Conservation (phyloP, 2,888 invertebrate species). For the Camptogramma bilineatum region DNA sequence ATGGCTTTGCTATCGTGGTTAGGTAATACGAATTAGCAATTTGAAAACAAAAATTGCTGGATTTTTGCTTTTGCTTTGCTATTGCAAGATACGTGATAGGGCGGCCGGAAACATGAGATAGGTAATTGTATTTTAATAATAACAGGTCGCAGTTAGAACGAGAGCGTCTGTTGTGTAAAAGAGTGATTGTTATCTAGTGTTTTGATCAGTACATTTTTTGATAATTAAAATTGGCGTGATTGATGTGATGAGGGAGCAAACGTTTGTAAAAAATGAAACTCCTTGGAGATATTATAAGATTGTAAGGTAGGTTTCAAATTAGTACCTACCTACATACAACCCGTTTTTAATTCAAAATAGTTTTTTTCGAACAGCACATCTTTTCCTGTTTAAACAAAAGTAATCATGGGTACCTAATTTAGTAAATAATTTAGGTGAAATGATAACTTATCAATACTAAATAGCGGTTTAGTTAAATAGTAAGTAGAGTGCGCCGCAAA, state of each 20-base stretch:
- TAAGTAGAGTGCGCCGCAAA: no score
- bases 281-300: background rate
- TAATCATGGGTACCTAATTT: no score
- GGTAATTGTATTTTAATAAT: conserved; percentile 48
- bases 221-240: conserved; percentile 47
- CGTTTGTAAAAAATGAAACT: background rate
- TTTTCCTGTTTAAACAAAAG: no score
- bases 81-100: no score
- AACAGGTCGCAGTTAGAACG: conserved; percentile 41
- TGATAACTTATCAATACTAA: no score
- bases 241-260: conserved; percentile 14
- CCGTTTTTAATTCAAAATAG: background rate
- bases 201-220: conserved; percentile 46
- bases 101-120: conserved; percentile 40
- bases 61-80: no score
- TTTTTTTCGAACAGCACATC: background rate
- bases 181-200: conserved; percentile 53
- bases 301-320: no score
- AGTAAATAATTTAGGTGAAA: no score
- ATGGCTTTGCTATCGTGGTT: no score
- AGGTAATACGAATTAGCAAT: no score
- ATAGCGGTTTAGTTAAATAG: no score
- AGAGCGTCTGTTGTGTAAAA: conserved; percentile 46
- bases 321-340: background rate
- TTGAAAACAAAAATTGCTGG: no score